phyloP scores from a whole-genome alignment of 92 coral and sea anemone genomes.

The Paragorgia papillata region DNA sequence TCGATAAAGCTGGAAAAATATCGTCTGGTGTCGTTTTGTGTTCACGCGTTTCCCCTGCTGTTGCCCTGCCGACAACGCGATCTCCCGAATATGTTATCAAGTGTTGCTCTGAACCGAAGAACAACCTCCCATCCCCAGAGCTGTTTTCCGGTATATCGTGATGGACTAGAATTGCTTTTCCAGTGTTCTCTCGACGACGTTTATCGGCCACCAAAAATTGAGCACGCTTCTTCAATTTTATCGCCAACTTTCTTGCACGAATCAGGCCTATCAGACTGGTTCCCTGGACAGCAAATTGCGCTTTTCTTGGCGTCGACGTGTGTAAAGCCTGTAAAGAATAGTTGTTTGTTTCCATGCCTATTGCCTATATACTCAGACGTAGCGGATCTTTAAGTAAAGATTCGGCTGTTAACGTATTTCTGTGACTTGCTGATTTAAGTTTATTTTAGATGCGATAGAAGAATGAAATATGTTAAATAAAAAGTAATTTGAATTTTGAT shows the following conservation, averaged over 20 bases:
- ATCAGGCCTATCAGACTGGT: constrained; percentile 86
- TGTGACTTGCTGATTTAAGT: not conserved
- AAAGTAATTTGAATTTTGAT: no score
- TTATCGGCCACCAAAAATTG: constrained; percentile 90
- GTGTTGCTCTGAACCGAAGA: not conserved
- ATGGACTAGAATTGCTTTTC: constrained; percentile 74
- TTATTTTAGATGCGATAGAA: not conserved
- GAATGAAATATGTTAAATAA: no score
- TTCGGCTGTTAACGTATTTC: no score
- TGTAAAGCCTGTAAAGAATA: not conserved
- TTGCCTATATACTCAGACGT: no score
- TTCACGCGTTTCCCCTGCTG: constrained; percentile 34
- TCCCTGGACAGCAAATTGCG: not conserved
- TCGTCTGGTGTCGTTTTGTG: constrained; percentile 53
- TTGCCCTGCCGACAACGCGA: constrained; percentile 56
- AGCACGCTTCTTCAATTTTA: constrained; percentile 89
- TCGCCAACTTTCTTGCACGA: constrained; percentile 89
- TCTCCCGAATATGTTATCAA: constrained; percentile 6
- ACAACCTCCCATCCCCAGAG: not conserved
- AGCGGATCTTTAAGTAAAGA: no score
- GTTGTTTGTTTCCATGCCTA: no score
- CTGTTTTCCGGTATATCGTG: constrained; percentile 68
- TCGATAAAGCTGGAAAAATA: constrained; percentile 67
- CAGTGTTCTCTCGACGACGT: constrained; percentile 77
- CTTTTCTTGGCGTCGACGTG: not conserved